Conservation (phyloP, 2,797 vertebrate species). For the Fratercula arctica region DNA sequence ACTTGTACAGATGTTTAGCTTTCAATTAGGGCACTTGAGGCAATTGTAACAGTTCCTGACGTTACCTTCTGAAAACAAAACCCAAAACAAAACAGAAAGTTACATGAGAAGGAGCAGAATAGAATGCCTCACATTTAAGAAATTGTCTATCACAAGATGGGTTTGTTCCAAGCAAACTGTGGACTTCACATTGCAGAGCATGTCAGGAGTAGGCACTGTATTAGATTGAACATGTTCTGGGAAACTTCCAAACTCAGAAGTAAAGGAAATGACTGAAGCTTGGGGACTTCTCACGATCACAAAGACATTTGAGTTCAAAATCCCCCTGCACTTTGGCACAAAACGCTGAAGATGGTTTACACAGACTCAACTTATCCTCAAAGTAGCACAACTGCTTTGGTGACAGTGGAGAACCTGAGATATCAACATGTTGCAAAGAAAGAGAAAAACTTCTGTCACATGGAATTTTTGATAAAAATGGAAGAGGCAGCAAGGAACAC, state of each 20-base stretch:
- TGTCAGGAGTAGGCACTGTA: neutral
- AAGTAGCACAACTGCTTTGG: constrained; percentile 51
- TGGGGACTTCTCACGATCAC: constrained; percentile 20
- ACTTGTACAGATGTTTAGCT: neutral
- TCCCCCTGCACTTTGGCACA: constrained; percentile 30
- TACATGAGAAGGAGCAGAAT: neutral
- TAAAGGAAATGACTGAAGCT: constrained; percentile 4
- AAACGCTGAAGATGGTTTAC: constrained; percentile 43
- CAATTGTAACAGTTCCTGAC: neutral
- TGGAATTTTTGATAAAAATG: constrained; percentile 65
- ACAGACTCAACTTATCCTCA: constrained; percentile 46
- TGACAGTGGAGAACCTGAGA: constrained; percentile 53
- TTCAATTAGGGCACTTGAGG: neutral
- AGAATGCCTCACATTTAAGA: neutral
- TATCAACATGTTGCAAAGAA: constrained; percentile 57
- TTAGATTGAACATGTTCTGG: neutral
- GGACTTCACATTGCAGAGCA: neutral
- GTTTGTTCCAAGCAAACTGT: neutral
- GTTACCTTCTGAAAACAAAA: neutral
- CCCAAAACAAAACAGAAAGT: neutral
- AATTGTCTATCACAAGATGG: neutral
- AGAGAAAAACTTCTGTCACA: constrained; percentile 59
- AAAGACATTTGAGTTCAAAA: constrained; percentile 35
- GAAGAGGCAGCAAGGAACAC: constrained; percentile 52
- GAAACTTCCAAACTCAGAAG: neutral